Base-by-base conservation (phyloP, 2,797 vertebrate genomes). In the Phrynocephalus vlangalii region DNA sequence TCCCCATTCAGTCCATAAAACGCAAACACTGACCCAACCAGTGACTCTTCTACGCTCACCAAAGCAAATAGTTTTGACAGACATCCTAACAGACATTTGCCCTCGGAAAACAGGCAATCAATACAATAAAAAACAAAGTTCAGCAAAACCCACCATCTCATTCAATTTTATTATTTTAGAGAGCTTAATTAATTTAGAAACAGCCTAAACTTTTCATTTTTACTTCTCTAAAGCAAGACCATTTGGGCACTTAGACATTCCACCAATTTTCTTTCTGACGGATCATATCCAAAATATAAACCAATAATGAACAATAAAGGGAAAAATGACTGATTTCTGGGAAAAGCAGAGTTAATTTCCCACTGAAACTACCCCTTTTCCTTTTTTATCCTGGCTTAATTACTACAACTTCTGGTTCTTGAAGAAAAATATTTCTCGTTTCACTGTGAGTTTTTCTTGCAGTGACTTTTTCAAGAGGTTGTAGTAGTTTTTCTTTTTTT, bases 231-330 rank as follows among this genome's bases (percentile, higher is more conserved):
- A 94, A 94, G 93, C 93, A 92, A 94, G 94, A 95, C 92, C 90
- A 94, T 95, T 94, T 89, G n/a, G 91, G 91, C 89, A 94, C 94
- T 86, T 91, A 90, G 91, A 94, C 38, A 38, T 63, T 63, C 93
- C 92, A 95, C 92, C 91, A 94, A 94, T 95, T 95, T 92, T 86
- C 89, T 95, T 94, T 95, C 94, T 95, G 93, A 94, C 94, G 84
- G 90, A 93, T 91, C 93, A 92, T 91, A 95, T 96, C 95, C 94
- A 95, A 96, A 95, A 95, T 94, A 92, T 88, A 95, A 95, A 94
- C 73, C 48, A 48, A 76, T 76, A 76, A 76, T 94, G 94, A 91
- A 94, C 92, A 94, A 95, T 92, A 87, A 92, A 94, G 93, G 95
- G 94, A n/a, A n/a, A 95, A 95, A 93, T 94, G 93, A 95, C 95